Percentiles rank a stretch among this genome's conserved stretches.
Conservation (phyloP, 2,113 vertebrate genomes). For the Mormoops blainvillei region DNA sequence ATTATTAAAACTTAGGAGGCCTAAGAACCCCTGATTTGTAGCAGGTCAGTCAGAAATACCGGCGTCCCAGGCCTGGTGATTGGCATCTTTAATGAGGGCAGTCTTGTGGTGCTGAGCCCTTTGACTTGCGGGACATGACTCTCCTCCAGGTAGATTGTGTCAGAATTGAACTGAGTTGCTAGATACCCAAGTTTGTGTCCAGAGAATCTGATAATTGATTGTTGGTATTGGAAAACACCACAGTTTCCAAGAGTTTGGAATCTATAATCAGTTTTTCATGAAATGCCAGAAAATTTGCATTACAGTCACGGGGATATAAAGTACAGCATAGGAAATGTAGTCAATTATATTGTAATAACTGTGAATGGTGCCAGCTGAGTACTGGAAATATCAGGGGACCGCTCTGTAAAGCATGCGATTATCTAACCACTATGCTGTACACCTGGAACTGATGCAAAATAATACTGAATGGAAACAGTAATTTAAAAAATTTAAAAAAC, state of each 20-base stretch:
- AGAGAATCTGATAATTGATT: not conserved
- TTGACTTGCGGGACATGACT: not conserved
- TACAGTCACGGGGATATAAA: not conserved
- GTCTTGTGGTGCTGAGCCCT: not conserved
- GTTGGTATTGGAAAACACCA: not conserved
- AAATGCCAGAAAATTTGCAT: not conserved
- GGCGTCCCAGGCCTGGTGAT: not conserved
- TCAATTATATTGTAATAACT: not conserved
- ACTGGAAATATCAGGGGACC: not conserved
- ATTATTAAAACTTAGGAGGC: not conserved
- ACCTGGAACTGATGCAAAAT: not conserved
- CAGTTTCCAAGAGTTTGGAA: not conserved
- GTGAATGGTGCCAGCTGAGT: not conserved
- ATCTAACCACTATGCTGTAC: not conserved
- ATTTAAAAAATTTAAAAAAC: not conserved
- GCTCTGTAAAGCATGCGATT: not conserved
- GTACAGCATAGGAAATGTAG: not conserved
- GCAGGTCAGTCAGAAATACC: not conserved
- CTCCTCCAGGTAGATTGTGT: not conserved
- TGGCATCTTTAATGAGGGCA: not conserved
- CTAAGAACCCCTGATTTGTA: not conserved
- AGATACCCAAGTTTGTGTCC: not conserved
- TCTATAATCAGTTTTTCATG: not conserved
- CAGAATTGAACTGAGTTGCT: not conserved
- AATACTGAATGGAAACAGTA: not conserved